Conservation (phyloP, 2,113 vertebrate genomes). For the Chitala chitala region DNA sequence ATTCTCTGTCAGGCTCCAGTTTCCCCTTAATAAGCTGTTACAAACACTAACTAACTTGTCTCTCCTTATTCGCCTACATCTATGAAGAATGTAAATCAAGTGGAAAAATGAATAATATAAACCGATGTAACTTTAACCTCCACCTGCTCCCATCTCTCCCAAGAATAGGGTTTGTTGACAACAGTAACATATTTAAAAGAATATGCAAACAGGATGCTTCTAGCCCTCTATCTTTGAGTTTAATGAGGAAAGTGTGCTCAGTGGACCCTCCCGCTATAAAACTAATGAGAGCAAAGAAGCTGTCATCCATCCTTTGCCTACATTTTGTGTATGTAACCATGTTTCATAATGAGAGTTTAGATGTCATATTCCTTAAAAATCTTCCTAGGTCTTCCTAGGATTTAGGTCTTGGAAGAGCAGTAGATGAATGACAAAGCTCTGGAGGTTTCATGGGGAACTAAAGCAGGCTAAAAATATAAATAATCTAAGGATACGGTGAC, state of each 20-base stretch:
- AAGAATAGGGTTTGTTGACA: conserved; percentile 9
- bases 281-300: conserved; percentile 7
- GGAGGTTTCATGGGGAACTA: background rate
- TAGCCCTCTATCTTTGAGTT: background rate
- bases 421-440: conserved; percentile 11
- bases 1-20: no score
- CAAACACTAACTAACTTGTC: background rate
- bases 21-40: background rate
- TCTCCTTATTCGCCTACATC: background rate
- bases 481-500: background rate
- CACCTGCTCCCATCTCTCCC: background rate
- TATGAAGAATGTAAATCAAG: conserved; percentile 1
- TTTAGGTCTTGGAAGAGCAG: background rate
- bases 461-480: background rate
- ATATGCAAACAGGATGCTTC: background rate
- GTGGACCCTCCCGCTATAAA: conserved; percentile 9
- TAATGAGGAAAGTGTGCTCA: conserved; percentile 14
- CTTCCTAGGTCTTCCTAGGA: conserved; percentile 12
- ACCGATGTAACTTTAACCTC: background rate
- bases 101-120: background rate
- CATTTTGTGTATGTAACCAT: conserved; percentile 24
- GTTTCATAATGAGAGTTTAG: conserved; percentile 31
- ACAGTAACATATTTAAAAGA: conserved; percentile 1
- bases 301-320: no score
- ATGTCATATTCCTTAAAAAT: background rate